Conservation (phyloP, 2,797 vertebrate genomes). For the Aldrovandia affinis region DNA sequence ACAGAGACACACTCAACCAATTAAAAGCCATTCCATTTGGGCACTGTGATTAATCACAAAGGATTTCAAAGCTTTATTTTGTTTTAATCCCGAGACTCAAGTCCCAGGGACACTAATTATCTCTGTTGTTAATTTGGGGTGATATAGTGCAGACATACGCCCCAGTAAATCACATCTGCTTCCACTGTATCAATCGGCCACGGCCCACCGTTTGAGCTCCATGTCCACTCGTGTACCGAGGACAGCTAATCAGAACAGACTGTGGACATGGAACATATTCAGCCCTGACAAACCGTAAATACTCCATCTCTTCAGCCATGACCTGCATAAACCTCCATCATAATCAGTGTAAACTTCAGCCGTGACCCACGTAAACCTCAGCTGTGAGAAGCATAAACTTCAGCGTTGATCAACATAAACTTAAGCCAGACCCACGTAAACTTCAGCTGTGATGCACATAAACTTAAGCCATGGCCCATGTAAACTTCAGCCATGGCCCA, state of each 20-base stretch:
- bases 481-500: too few species aligned
- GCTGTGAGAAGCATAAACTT: too few species aligned
- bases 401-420: too few species aligned
- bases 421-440: too few species aligned
- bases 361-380: too few species aligned
- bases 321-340: not conserved
- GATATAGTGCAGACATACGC: not conserved
- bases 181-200: not conserved
- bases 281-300: not conserved
- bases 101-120: constrained; percentile 1
- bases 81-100: not conserved
- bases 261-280: not conserved
- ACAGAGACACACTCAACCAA: not conserved
- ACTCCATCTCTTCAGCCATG: not conserved
- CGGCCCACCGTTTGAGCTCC: too few species aligned
- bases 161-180: not conserved
- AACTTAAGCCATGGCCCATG: too few species aligned
- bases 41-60: not conserved
- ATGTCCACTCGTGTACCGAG: too few species aligned
- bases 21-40: not conserved
- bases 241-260: not conserved
- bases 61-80: not conserved
- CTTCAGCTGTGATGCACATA: too few species aligned
- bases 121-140: not conserved
- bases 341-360: too few species aligned